Evolutionary conservation across 2,113 vertebrate species (phyloP).

Genomic region (Triplophysa rosa): DNA sequence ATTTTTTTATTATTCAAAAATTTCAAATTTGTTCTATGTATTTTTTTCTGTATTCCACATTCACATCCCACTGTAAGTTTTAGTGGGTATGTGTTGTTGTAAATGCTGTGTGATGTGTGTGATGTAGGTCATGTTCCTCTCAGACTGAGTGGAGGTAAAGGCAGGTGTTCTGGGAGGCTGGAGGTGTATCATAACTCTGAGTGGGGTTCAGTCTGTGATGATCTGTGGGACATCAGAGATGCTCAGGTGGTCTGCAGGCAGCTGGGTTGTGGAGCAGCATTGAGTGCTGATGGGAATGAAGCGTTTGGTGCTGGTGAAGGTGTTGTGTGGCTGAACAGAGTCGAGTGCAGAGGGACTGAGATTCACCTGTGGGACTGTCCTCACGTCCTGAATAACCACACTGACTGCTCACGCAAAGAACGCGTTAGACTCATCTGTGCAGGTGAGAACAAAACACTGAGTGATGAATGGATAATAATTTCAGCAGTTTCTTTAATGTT

Average conservation of each 20-base stretch:
- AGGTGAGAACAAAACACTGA: conserved; percentile 29
- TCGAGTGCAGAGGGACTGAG: conserved; percentile 55
- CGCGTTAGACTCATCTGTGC: conserved; percentile 49
- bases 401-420: conserved; percentile 41
- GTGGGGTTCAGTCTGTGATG: conserved; percentile 41
- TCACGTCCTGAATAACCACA: conserved; percentile 40
- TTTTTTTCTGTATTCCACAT: no score
- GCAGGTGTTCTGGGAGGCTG: conserved; percentile 39
- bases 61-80: no score
- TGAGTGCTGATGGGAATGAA: conserved; percentile 16
- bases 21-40: no score
- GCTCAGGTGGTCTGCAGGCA: conserved; percentile 48
- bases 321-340: conserved; percentile 40
- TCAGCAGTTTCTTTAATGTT: not conserved
- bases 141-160: conserved; percentile 3
- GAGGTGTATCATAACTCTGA: conserved; percentile 11
- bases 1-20: no score
- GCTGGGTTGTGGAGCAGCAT: conserved; percentile 52
- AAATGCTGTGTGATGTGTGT: no score
- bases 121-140: conserved; percentile 2
- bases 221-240: conserved; percentile 43
- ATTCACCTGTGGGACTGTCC: conserved; percentile 46
- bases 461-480: not conserved
- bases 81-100: no score
- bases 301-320: conserved; percentile 39